Evolutionary conservation across 2,797 vertebrate species (phyloP).

Genomic region (Microctenopoma lineatum): DNA sequence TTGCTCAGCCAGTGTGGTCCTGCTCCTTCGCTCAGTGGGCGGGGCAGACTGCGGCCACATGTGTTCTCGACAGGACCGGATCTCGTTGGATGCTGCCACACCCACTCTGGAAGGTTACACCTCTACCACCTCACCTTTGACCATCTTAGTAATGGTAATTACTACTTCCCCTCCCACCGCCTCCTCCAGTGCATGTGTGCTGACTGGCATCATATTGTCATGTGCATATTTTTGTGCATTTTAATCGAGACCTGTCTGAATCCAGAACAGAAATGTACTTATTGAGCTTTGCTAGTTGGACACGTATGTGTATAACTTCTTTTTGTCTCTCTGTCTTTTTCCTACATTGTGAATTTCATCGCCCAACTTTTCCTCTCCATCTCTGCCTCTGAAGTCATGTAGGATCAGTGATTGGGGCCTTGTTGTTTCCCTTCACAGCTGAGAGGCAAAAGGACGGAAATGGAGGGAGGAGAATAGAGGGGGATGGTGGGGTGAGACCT

Average conservation of each 20-base stretch:
- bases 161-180: conserved; percentile 7
- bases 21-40: conserved; percentile 93
- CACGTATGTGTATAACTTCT: not conserved
- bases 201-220: not conserved
- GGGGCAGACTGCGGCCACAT: conserved; percentile 94
- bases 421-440: conserved; percentile 59
- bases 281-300: conserved; percentile 1
- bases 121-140: conserved; percentile 84
- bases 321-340: not conserved
- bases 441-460: conserved; percentile 69
- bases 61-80: conserved; percentile 90
- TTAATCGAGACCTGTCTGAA: not conserved
- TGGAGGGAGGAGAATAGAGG: conserved; percentile 54
- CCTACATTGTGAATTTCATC: not conserved
- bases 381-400: conserved; percentile 29
- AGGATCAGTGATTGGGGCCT: conserved; percentile 42
- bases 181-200: conserved; percentile 21
- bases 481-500: conserved; percentile 66
- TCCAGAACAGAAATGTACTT: not conserved
- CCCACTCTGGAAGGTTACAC: conserved; percentile 90
- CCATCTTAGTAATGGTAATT: conserved; percentile 94
- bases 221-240: conserved; percentile 2
- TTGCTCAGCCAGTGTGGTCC: conserved; percentile 94
- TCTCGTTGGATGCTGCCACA: conserved; percentile 88
- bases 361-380: not conserved